A percentile compares a stretch with the other conserved stretches of the same genome.
Evolutionary conservation across 2,888 invertebrate genomes (phyloP).

Genomic region (Barypeithes pellucidus): DNA sequence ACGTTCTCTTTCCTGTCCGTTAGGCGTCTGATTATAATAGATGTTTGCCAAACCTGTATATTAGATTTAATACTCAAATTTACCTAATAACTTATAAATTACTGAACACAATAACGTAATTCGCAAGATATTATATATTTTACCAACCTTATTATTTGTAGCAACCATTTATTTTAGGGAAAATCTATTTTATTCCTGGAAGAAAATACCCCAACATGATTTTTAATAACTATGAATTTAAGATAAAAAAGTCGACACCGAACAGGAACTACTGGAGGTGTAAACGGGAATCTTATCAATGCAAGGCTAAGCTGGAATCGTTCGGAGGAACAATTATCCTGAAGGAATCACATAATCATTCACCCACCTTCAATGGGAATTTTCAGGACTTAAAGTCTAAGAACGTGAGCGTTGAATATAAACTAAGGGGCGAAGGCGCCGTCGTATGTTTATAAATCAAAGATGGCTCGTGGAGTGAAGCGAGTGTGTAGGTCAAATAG

Average conservation of each 20-base stretch:
- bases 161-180: conserved; percentile 34
- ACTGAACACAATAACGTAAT: too few relatives aligned
- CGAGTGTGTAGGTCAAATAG: too few relatives aligned
- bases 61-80: too few relatives aligned
- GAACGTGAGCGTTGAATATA: conserved; percentile 7
- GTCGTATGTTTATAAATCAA: too few relatives aligned
- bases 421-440: too few relatives aligned
- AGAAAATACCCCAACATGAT: conserved; percentile 58
- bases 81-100: too few relatives aligned
- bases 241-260: conserved; percentile 47
- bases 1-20: too few relatives aligned
- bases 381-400: conserved; percentile 15
- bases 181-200: conserved; percentile 54
- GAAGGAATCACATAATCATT: conserved; percentile 39
- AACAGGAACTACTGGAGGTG: conserved; percentile 33
- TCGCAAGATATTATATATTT: too few relatives aligned
- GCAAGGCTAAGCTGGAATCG: conserved; percentile 46
- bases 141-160: too few relatives aligned
- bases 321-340: conserved; percentile 31
- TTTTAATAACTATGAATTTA: conserved; percentile 55
- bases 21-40: too few relatives aligned
- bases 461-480: too few relatives aligned
- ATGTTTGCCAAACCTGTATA: too few relatives aligned
- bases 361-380: conserved; percentile 46
- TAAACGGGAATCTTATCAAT: conserved; percentile 38